Evolutionary conservation across 1,140 invertebrate species (phyloP).

Genomic region (Lasioglossum albipes): DNA sequence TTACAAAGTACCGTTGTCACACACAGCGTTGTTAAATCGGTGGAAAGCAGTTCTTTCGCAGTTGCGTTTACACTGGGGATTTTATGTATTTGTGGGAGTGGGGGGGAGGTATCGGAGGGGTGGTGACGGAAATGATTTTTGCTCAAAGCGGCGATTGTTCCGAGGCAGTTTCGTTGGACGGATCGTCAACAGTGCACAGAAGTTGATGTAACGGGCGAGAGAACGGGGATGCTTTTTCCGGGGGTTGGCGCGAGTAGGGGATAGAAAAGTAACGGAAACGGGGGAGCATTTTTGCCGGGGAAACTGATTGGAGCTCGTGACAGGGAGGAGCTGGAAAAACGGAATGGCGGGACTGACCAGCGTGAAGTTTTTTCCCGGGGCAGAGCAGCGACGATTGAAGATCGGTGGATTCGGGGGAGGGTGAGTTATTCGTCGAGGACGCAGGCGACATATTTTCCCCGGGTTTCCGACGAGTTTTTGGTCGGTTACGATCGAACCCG

Average conservation of each 20-base stretch:
- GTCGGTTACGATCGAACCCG: no score
- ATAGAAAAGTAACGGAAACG: neutral
- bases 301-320: slow-evolving; percentile 4
- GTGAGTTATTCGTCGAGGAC: neutral
- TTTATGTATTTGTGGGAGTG: no score
- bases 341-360: neutral
- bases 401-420: neutral
- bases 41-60: no score
- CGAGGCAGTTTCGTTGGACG: no score
- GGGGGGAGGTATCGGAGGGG: no score
- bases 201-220: neutral
- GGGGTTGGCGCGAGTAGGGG: neutral
- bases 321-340: neutral
- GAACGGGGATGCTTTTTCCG: neutral
- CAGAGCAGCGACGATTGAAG: neutral
- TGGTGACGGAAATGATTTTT: no score
- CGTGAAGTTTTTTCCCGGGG: neutral
- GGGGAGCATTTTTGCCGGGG: slow-evolving; percentile 8
- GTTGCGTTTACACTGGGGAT: no score
- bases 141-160: no score
- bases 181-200: neutral
- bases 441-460: neutral
- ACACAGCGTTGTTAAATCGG: no score
- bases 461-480: neutral
- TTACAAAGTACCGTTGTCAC: no score